These are phyloP conservation scores for Cheilosia vulpina DNA, from an alignment of 2,888 invertebrate species.

Conservation along the genomic window DNA sequence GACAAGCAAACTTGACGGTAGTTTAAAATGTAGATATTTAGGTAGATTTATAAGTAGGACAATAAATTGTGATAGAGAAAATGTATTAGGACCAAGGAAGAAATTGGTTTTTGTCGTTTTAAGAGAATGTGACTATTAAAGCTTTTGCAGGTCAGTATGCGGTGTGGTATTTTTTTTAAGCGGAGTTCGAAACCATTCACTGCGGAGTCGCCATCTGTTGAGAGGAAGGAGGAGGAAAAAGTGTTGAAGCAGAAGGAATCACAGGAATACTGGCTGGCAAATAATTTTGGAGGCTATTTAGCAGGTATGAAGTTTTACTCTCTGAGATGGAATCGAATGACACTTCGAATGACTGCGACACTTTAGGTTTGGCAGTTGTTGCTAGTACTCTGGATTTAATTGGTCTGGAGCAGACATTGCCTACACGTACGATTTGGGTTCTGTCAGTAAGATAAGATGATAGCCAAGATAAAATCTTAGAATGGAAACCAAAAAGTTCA, in stretches of 20 bases:
- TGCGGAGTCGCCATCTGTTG: neutral
- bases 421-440: too few relatives aligned
- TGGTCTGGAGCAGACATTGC: too few relatives aligned
- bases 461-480: too few relatives aligned
- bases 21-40: neutral
- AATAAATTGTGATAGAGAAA: constrained; percentile 29
- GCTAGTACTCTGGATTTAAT: too few relatives aligned
- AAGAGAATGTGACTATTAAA: constrained; percentile 6
- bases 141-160: neutral
- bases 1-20: constrained; percentile 15
- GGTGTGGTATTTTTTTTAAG: neutral
- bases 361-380: too few relatives aligned
- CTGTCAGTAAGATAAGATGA: too few relatives aligned
- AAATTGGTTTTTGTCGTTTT: neutral
- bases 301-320: too few relatives aligned
- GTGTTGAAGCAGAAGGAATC: neutral
- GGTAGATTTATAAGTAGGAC: neutral
- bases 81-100: neutral
- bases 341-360: too few relatives aligned
- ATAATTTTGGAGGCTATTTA: too few relatives aligned
- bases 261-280: too few relatives aligned
- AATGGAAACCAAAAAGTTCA: too few relatives aligned
- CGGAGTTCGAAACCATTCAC: neutral
- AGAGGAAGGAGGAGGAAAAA: neutral
- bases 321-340: too few relatives aligned